Conservation (phyloP, 2,797 vertebrate species). For the Mallotus villosus region DNA sequence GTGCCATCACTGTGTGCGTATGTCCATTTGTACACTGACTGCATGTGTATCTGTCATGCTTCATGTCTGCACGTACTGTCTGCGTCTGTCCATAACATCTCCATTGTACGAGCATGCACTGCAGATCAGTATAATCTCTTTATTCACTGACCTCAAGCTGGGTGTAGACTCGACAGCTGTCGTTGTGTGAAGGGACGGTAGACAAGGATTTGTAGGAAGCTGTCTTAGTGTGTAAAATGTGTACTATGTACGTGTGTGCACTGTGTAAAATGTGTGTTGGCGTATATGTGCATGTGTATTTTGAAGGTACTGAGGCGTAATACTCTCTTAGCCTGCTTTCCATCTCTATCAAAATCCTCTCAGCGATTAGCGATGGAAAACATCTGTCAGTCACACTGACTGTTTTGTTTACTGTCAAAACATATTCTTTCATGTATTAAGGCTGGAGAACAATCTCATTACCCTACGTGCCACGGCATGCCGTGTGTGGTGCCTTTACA, state of each 20-base stretch:
- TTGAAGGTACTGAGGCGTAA: constrained; percentile 26
- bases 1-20: neutral
- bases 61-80: neutral
- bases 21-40: constrained; percentile 10
- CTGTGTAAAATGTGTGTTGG: neutral
- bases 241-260: neutral
- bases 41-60: constrained; percentile 4
- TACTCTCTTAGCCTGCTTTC: constrained; percentile 54
- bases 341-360: constrained; percentile 48
- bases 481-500: constrained; percentile 23
- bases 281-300: neutral
- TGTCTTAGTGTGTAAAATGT: neutral
- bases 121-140: constrained; percentile 49
- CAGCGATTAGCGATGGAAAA: constrained; percentile 65
- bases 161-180: constrained; percentile 55
- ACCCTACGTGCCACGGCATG: constrained; percentile 41
- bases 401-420: constrained; percentile 54
- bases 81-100: neutral
- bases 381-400: constrained; percentile 58
- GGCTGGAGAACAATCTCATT: constrained; percentile 19
- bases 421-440: constrained; percentile 40
- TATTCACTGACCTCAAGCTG: constrained; percentile 37
- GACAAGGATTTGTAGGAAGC: constrained; percentile 20
- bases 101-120: constrained; percentile 21
- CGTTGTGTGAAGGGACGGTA: constrained; percentile 53